Evolutionary conservation across 2,113 vertebrate genomes (phyloP).

Genomic region (Globicephala melas): DNA sequence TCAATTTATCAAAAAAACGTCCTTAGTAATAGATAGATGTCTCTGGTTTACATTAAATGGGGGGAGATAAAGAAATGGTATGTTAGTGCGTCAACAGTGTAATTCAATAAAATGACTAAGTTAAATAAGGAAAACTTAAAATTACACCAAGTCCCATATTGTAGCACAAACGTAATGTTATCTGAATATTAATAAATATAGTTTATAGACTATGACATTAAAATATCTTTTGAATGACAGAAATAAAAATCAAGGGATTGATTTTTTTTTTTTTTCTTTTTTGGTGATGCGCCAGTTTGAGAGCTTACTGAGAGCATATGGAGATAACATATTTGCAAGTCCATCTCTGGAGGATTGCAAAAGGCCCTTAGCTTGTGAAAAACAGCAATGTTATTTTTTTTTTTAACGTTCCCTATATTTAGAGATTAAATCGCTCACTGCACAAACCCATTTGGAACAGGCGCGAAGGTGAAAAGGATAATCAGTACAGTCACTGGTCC

Average conservation of each 20-base stretch:
- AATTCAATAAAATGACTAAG: slow-evolving; percentile 46
- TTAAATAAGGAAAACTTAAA: slow-evolving; percentile 58
- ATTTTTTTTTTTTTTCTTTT: slow-evolving; percentile 68
- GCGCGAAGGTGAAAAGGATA: slow-evolving; percentile 99
- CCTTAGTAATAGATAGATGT: slow-evolving; percentile 8
- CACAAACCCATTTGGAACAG: slow-evolving; percentile 99
- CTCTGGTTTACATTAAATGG: slow-evolving; percentile 51
- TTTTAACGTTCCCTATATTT: slow-evolving; percentile 99
- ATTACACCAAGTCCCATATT: slow-evolving; percentile 54
- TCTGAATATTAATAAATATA: slow-evolving; percentile 76
- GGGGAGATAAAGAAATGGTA: slow-evolving; percentile 30
- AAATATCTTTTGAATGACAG: slow-evolving; percentile 80
- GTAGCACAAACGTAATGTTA: slow-evolving; percentile 42
- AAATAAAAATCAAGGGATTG: slow-evolving; percentile 80
- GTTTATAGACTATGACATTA: slow-evolving; percentile 71
- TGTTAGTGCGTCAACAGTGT: slow-evolving; percentile 20
- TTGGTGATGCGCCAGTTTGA: slow-evolving; percentile 85
- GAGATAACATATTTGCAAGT: slow-evolving; percentile 95
- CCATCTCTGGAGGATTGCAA: slow-evolving; percentile 95
- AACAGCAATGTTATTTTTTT: slow-evolving; percentile 94
- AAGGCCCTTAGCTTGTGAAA: slow-evolving; percentile 91
- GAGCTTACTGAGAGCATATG: slow-evolving; percentile 93
- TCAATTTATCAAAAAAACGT: not conserved
- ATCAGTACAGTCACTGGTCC: slow-evolving; percentile 99
- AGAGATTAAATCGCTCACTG: slow-evolving; percentile 99